These are phyloP conservation scores for Ophioderma brevispina DNA, from an alignment of 35 echinoderm and acorn worm genomes.

Conservation along the genomic window DNA sequence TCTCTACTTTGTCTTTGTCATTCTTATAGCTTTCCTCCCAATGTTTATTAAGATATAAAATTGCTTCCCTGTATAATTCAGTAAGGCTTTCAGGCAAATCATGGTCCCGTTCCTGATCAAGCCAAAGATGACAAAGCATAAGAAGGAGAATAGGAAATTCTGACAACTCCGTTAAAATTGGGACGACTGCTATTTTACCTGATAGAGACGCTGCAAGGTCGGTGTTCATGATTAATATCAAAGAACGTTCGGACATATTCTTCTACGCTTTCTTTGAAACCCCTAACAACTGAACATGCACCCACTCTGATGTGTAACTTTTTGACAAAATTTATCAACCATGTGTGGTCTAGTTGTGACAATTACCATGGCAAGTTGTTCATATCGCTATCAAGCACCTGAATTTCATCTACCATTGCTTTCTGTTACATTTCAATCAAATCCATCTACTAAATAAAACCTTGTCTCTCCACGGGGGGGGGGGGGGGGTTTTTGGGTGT, in stretches of 20 bases:
- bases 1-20: neutral
- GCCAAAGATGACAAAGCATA: neutral
- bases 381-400: too few relatives aligned
- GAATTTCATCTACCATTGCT: too few relatives aligned
- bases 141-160: neutral
- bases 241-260: neutral
- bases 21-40: neutral
- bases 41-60: neutral
- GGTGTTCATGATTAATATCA: neutral
- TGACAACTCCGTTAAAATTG: neutral
- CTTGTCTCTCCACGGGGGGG: too few relatives aligned
- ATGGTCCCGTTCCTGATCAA: neutral
- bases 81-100: neutral
- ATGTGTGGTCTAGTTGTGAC: constrained; percentile 1
- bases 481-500: too few relatives aligned
- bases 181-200: neutral
- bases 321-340: neutral
- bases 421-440: too few relatives aligned
- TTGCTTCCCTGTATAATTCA: neutral
- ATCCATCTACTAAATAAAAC: too few relatives aligned
- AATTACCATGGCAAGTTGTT: too few relatives aligned
- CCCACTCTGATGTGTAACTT: neutral
- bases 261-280: neutral
- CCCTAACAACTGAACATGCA: neutral
- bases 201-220: neutral